phyloP scores from a whole-genome alignment of 1,140 invertebrate genomes.

The Drosophila pseudoananassae region DNA sequence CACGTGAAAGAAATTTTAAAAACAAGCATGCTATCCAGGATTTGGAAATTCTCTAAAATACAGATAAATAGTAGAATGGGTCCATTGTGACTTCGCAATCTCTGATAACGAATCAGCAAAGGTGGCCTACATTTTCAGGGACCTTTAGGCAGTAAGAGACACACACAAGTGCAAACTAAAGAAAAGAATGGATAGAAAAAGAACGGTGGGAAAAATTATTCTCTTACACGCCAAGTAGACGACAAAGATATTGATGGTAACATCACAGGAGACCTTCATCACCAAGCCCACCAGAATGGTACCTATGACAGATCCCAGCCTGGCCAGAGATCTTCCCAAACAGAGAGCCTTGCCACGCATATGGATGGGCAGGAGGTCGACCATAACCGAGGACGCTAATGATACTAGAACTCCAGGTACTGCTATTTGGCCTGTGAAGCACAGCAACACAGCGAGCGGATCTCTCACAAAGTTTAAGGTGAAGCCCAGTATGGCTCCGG shows the following conservation, averaged over 20 bases:
- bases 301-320: conserved; percentile 4
- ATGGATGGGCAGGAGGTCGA: conserved; percentile 14
- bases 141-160: background rate
- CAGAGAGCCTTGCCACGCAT: conserved; percentile 21
- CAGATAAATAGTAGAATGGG: too few relatives aligned
- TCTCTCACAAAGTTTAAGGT: conserved; percentile 3
- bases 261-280: conserved; percentile 10
- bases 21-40: background rate
- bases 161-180: background rate
- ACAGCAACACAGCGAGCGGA: conserved; percentile 1
- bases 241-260: conserved; percentile 19
- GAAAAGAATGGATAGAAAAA: background rate
- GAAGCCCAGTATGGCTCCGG: background rate
- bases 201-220: background rate
- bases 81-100: too few relatives aligned
- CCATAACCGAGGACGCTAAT: conserved; percentile 7
- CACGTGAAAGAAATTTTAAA: background rate
- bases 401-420: conserved; percentile 20
- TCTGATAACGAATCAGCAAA: too few relatives aligned
- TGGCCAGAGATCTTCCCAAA: conserved; percentile 4
- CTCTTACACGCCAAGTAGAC: conserved; percentile 4
- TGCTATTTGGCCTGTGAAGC: conserved; percentile 3
- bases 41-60: too few relatives aligned
- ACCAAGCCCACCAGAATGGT: conserved; percentile 9
- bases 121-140: background rate